These are phyloP conservation scores for Fukomys damarensis DNA, from an alignment of 2,113 vertebrate genomes.

Conservation along the genomic window DNA sequence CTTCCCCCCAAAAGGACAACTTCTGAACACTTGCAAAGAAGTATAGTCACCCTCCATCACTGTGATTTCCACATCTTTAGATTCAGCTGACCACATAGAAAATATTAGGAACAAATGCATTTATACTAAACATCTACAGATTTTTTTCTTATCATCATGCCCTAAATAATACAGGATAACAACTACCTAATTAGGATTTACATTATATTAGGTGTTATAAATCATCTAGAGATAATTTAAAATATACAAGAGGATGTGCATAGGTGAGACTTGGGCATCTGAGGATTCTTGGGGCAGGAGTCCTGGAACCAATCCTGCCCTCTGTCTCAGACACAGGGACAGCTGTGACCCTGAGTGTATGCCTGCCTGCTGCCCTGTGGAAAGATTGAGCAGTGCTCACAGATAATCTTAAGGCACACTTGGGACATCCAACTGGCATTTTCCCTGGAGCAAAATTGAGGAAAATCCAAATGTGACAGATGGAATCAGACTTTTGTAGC, in stretches of 20 bases:
- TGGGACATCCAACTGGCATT: background rate
- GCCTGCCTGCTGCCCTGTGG: background rate
- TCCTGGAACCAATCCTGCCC: background rate
- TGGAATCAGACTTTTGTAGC: background rate
- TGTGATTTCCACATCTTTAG: background rate
- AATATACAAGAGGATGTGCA: background rate
- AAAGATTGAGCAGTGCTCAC: background rate
- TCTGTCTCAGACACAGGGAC: background rate
- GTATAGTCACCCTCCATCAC: background rate
- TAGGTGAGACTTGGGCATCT: background rate
- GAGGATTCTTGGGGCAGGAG: background rate
- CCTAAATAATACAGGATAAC: background rate
- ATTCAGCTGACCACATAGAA: background rate
- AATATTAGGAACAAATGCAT: background rate
- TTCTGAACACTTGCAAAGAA: background rate
- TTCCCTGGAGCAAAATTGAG: background rate
- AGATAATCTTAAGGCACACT: rapidly evolving
- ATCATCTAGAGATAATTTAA: background rate
- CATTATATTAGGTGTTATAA: background rate
- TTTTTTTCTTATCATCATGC: background rate
- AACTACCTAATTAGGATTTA: background rate
- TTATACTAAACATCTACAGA: background rate
- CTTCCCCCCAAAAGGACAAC: background rate
- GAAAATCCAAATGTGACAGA: background rate
- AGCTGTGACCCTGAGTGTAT: no score